Base-by-base conservation (phyloP, 1,140 invertebrate genomes). In the Dolichoris vasculosae region DNA sequence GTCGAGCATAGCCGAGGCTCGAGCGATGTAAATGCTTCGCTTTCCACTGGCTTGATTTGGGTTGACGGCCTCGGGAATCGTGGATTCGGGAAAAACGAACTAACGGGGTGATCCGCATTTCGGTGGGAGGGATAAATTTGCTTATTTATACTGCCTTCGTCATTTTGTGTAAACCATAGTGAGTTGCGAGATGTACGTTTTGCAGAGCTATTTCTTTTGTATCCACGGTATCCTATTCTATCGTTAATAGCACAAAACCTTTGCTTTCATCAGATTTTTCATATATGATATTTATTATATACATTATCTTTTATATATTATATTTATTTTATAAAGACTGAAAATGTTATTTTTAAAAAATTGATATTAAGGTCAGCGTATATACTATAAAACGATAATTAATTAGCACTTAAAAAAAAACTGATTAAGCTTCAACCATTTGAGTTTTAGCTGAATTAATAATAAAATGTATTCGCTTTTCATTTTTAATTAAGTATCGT, bases 11-110 rank as follows among this genome's bases (percentile, higher is more conserved):
- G 46, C 6, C 38, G 2, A 11, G 75, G 17, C 0, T 77, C n/a
- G 15, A 7, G 11, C 46, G 46, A 77, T 77, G n/a, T 77, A 77
- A 77, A 77, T 77, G 75, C 43, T 35, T n/a, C 13, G 75, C 46
- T 55, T 43, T 4, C 40, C 23, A 46, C 30, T 30, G 63, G 8
- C n/a, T 23, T 63, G 59, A 73, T 73, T 73, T 73, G 2, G 38
- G 23, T 43, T 26, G 43, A 67, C 43, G 20, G 51, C 9, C 43
- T n/a, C 78, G 59, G 63, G 43, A 30, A 69, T 17, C 15, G n/a
- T 38, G 78, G 26, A 48, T 81, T 38, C 23, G 7, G 26, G 26
- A 30, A 63, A 46, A 30, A 81, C 30, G 43, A 30, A 64, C 32
- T 51, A 69, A 69, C 38, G 23, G n/a, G 63, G 15, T 17, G 17